These are phyloP conservation scores for Anthopleura sola DNA, from an alignment of 64 coral and sea anemone species.

Conservation along the genomic window DNA sequence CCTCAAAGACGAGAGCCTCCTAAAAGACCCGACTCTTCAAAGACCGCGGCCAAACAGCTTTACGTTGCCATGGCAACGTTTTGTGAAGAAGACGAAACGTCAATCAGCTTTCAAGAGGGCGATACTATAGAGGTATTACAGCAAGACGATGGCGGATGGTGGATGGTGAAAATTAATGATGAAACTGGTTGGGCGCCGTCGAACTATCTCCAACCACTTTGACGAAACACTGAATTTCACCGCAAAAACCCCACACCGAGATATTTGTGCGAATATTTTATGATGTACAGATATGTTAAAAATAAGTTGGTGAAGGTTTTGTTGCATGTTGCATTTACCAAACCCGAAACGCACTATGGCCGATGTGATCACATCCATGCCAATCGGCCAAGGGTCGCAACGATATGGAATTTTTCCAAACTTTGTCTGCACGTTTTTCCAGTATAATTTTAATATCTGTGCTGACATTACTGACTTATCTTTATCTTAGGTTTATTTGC, in stretches of 20 bases:
- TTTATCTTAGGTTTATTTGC: too few species aligned
- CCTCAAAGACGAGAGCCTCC: neutral
- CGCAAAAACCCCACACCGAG: neutral
- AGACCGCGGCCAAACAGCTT: constrained; percentile 34
- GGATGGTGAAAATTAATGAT: constrained; percentile 51
- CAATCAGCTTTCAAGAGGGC: constrained; percentile 53
- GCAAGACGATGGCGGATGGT: constrained; percentile 72
- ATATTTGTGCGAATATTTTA: too few species aligned
- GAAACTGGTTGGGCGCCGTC: constrained; percentile 81
- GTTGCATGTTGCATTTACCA: too few species aligned
- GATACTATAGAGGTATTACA: constrained; percentile 59
- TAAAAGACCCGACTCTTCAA: neutral
- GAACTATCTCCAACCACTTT: constrained; percentile 43
- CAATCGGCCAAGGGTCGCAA: too few species aligned
- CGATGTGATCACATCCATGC: too few species aligned
- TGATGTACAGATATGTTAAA: too few species aligned
- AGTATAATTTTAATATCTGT: too few species aligned
- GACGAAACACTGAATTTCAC: neutral
- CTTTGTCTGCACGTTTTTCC: too few species aligned
- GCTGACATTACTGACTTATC: too few species aligned
- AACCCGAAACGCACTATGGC: too few species aligned
- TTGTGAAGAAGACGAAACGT: constrained; percentile 38
- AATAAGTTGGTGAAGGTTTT: too few species aligned
- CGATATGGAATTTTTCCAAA: too few species aligned
- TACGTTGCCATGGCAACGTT: constrained; percentile 44